Evolutionary conservation across 2,113 vertebrate genomes (phyloP), one percentile per base, ranked within the genome.

Genomic region (pig (Sus scrofa)): DNA sequence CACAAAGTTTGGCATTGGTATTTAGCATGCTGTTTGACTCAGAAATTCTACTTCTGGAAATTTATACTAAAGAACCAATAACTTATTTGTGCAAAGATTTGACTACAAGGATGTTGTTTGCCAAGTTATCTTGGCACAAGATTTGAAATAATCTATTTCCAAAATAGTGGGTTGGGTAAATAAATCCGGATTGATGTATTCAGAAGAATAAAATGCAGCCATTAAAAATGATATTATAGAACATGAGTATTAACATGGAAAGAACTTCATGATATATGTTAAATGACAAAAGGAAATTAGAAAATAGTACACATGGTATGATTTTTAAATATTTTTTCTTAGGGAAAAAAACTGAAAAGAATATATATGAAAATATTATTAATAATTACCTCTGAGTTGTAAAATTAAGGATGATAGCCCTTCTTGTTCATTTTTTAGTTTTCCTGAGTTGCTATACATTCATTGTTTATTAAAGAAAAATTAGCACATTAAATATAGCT

Each of bases 11-110:
- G 65, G 81, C 30, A 54, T 20, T 44, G 58, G 15, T 37, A 20
- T 73, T 82, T 88, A 96, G 39, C 50, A 86, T n/a, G 30, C 18
- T 95, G 7, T 34, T 93, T 37, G 44, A 95, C 37, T 84, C 20
- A 73, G 68, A 95, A 92, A 78, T 78, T 83, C 70, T 24, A 81
- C 60, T 89, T 96, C 60, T 58, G 68, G n/a, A 74, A 89, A 74
- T 89, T 58, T 79, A 74, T 74, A 86, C 16, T 22, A 65, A 89
- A 27, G 30, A 56, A 63, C 30, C 62, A 86, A 78, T 73, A 84
- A 68, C 7, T 54, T 54, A 85, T 30, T 83, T 65, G 20, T 87
- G 65, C 19, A 68, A 89, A 90, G 34, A 78, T 68, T 94, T 71
- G 52, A 65, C 63, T 86, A 26, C 2, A 68, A 71, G 22, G 70